Percentiles rank a stretch among this genome's conserved stretches.
Evolutionary conservation across 2,797 vertebrate species (phyloP).

Genomic region (Microctenopoma lineatum): DNA sequence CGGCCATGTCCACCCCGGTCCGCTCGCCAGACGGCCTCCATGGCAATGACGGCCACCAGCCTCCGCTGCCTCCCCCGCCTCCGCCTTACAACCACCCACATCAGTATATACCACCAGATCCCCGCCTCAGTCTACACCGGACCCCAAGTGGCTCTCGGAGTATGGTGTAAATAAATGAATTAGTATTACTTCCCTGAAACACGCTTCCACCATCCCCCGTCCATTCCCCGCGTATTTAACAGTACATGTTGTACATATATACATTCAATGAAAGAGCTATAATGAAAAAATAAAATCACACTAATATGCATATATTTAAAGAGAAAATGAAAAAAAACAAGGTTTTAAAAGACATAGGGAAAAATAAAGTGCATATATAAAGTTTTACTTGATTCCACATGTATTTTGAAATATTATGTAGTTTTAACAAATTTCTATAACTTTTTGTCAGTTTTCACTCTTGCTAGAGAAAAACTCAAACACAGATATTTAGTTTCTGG

Average conservation of each 20-base stretch:
- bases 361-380: slow-evolving; percentile 69
- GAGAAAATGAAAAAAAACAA: slow-evolving; percentile 55
- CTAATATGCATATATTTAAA: slow-evolving; percentile 84
- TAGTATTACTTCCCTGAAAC: slow-evolving; percentile 35
- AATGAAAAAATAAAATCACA: slow-evolving; percentile 71
- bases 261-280: slow-evolving; percentile 81
- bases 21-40: slow-evolving; percentile 81
- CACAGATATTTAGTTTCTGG: slow-evolving; percentile 48
- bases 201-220: slow-evolving; percentile 22
- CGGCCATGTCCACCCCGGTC: slow-evolving; percentile 86
- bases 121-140: slow-evolving; percentile 91
- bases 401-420: slow-evolving; percentile 86
- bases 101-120: slow-evolving; percentile 93
- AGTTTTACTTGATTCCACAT: slow-evolving; percentile 78
- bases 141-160: slow-evolving; percentile 94
- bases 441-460: slow-evolving; percentile 81
- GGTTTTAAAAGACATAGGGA: slow-evolving; percentile 67
- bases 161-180: slow-evolving; percentile 87
- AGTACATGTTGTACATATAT: slow-evolving; percentile 83
- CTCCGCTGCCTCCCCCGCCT: slow-evolving; percentile 93
- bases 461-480: slow-evolving; percentile 53
- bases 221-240: slow-evolving; percentile 57
- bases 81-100: slow-evolving; percentile 97
- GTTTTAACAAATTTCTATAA: slow-evolving; percentile 86
- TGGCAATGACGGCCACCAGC: slow-evolving; percentile 87